phyloP scores from a whole-genome alignment of 1,140 invertebrate species.

The Tetragnatha versicolor region DNA sequence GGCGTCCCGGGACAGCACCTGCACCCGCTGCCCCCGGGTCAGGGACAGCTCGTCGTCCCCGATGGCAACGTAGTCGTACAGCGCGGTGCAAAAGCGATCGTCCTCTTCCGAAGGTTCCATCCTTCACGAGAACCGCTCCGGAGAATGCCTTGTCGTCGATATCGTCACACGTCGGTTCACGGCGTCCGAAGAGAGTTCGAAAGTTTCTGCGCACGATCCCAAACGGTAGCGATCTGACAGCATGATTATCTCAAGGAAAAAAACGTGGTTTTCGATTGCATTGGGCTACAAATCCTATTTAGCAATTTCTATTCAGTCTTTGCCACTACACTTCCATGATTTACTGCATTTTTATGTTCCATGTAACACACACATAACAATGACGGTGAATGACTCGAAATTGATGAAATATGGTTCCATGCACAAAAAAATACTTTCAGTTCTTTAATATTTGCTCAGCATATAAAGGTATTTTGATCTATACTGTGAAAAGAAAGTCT shows the following conservation, averaged over 20 bases:
- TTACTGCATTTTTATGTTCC: too few species aligned
- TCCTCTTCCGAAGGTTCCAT: constrained; percentile 7
- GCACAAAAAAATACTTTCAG: too few species aligned
- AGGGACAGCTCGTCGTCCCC: constrained; percentile 91
- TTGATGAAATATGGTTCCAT: too few species aligned
- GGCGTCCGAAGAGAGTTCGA: neutral
- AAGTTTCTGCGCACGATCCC: neutral
- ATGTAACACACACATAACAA: too few species aligned
- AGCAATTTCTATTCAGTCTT: too few species aligned
- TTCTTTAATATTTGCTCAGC: too few species aligned
- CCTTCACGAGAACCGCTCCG: neutral
- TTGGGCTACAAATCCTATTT: too few species aligned
- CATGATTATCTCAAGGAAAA: neutral
- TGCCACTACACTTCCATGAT: too few species aligned
- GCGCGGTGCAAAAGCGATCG: constrained; percentile 73
- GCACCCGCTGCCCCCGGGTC: constrained; percentile 81
- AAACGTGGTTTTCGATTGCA: neutral
- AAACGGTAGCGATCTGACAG: neutral
- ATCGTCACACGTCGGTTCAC: neutral
- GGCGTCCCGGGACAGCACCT: constrained; percentile 88
- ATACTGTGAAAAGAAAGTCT: too few species aligned
- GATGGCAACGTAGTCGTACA: constrained; percentile 91
- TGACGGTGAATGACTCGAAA: too few species aligned
- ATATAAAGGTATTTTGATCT: too few species aligned
- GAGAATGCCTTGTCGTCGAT: neutral